phyloP scores from a whole-genome alignment of 2,113 vertebrate species.

The Scatophagus argus region DNA sequence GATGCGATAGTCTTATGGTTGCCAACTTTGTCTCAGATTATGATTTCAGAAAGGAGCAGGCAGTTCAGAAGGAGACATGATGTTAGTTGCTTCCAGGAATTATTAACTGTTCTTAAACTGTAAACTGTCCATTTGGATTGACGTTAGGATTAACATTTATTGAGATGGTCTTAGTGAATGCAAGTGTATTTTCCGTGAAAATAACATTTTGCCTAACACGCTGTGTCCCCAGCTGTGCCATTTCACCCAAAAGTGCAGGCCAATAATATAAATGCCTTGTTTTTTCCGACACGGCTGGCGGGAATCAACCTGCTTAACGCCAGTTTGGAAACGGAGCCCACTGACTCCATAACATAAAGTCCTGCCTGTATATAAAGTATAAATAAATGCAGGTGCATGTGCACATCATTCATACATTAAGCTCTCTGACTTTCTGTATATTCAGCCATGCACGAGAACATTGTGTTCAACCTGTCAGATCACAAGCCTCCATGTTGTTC shows the following conservation, averaged over 20 bases:
- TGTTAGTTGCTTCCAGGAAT: background rate
- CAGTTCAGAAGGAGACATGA: background rate
- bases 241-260: constrained; percentile 20
- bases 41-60: background rate
- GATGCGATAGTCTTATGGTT: background rate
- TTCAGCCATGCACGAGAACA: constrained; percentile 46
- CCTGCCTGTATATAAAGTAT: background rate
- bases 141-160: background rate
- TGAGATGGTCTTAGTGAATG: constrained; percentile 22
- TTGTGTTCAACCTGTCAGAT: constrained; percentile 53
- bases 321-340: constrained; percentile 33
- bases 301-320: constrained; percentile 11
- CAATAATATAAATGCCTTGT: constrained; percentile 19
- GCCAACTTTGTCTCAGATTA: constrained; percentile 3
- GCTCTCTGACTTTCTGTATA: constrained; percentile 16
- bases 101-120: background rate
- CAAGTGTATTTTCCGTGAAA: background rate
- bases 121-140: constrained; percentile 6
- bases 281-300: constrained; percentile 16
- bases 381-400: constrained; percentile 1
- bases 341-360: constrained; percentile 7
- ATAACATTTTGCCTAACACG: background rate
- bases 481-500: constrained; percentile 57
- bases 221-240: background rate
- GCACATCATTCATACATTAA: constrained; percentile 12